Percentiles rank a stretch among this genome's conserved stretches.
Conservation (phyloP, 2,113 vertebrate genomes). For the Prochilodus magdalenae region DNA sequence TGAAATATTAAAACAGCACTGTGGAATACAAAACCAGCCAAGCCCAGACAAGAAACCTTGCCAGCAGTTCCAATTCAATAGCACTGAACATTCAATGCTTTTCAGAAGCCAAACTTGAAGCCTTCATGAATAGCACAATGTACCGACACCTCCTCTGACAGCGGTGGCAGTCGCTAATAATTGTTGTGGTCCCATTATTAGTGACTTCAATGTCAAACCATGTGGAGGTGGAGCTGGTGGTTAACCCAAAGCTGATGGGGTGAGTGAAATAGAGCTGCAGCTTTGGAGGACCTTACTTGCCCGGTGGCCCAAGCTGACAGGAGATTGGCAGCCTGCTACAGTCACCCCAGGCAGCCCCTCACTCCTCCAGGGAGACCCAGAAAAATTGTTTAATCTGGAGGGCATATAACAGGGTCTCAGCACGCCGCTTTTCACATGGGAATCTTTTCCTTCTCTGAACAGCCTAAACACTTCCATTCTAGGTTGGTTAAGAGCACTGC, state of each 20-base stretch:
- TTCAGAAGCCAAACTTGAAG: slow-evolving; percentile 1
- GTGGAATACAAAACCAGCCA: slow-evolving; percentile 3
- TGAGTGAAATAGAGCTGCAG: slow-evolving; percentile 31
- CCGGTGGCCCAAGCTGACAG: background rate
- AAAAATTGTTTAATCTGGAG: slow-evolving; percentile 49
- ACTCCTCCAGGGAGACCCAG: slow-evolving; percentile 8
- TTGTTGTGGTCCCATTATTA: slow-evolving; percentile 26
- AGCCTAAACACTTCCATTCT: slow-evolving; percentile 34
- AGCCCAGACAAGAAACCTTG: background rate
- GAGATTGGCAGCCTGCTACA: slow-evolving; percentile 25
- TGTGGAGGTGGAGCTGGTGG: slow-evolving; percentile 30
- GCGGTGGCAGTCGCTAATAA: slow-evolving; percentile 31
- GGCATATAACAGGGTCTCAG: slow-evolving; percentile 33
- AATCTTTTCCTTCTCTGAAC: slow-evolving; percentile 22
- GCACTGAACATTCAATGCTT: background rate
- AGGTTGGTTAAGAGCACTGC: slow-evolving; percentile 22
- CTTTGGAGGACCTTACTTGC: slow-evolving; percentile 21
- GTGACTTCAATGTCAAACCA: background rate
- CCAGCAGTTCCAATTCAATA: slow-evolving; percentile 4
- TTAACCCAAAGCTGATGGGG: slow-evolving; percentile 36
- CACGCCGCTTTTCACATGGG: slow-evolving; percentile 18
- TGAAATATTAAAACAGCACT: slow-evolving; percentile 6
- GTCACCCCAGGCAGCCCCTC: slow-evolving; percentile 12
- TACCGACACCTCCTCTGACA: slow-evolving; percentile 2
- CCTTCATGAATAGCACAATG: slow-evolving; percentile 9